These are phyloP conservation scores for Synanthedon tipuliformis DNA, from an alignment of 2,888 invertebrate genomes.

Conservation along the genomic window DNA sequence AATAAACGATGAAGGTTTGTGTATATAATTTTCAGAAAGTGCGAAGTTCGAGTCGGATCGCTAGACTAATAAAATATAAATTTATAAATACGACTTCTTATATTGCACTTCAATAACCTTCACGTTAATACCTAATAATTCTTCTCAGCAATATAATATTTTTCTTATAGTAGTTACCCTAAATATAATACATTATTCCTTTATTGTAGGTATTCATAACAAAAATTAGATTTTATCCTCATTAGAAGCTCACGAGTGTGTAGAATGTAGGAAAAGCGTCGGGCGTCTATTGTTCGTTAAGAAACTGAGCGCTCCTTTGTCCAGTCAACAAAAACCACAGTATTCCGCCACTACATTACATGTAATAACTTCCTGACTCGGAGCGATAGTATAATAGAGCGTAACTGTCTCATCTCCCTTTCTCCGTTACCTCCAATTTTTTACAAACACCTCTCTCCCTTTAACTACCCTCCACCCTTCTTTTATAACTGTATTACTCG, in stretches of 20 bases:
- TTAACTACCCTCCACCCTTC: neutral
- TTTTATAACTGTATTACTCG: neutral
- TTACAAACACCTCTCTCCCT: neutral
- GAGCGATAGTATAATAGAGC: slow-evolving; percentile 38
- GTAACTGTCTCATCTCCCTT: slow-evolving; percentile 13
- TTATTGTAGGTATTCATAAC: neutral
- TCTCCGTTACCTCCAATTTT: neutral
- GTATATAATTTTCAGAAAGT: too few species aligned
- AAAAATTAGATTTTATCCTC: neutral
- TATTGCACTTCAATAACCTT: too few species aligned
- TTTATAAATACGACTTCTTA: too few species aligned
- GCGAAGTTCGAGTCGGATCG: too few species aligned
- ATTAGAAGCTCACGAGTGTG: neutral
- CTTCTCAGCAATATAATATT: too few species aligned
- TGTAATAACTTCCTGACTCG: slow-evolving; percentile 45
- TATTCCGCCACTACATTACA: slow-evolving; percentile 40
- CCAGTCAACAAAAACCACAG: slow-evolving; percentile 32
- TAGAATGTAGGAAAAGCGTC: neutral
- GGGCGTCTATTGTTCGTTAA: slow-evolving; percentile 8
- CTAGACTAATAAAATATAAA: too few species aligned
- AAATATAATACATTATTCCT: too few species aligned
- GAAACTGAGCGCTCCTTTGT: slow-evolving; percentile 42
- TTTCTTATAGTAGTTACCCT: too few species aligned
- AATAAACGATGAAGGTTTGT: too few species aligned
- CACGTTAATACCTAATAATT: too few species aligned